phyloP scores from a whole-genome alignment of 2,797 vertebrate species.

The Catamblyrhynchus diadema region DNA sequence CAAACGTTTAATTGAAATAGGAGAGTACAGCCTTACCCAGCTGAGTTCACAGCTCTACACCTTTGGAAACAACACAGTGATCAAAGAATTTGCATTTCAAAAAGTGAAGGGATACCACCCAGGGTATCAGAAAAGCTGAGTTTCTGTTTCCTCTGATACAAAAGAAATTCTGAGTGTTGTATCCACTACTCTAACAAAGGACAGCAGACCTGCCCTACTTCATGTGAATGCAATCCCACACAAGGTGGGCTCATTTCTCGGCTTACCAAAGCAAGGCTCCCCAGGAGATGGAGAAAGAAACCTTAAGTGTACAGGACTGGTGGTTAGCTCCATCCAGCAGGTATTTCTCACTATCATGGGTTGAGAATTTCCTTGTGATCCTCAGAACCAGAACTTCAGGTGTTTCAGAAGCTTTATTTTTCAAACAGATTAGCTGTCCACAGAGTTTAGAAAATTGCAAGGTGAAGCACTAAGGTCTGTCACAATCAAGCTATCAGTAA shows the following conservation, averaged over 20 bases:
- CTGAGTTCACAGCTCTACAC: not conserved
- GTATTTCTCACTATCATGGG: not conserved
- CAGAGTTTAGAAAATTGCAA: not conserved
- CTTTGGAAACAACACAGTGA: not conserved
- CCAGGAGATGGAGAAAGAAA: not conserved
- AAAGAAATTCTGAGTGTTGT: not conserved
- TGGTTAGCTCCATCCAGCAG: not conserved
- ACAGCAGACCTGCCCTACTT: not conserved
- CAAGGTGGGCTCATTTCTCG: not conserved
- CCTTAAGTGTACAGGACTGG: not conserved
- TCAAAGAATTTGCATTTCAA: not conserved
- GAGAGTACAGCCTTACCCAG: not conserved
- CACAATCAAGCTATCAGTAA: not conserved
- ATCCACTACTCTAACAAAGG: not conserved
- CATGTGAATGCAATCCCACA: not conserved
- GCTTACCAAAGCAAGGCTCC: not conserved
- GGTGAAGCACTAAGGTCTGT: not conserved
- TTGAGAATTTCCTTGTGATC: not conserved
- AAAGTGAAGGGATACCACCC: not conserved
- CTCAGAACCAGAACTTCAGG: not conserved
- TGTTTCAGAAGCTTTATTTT: not conserved
- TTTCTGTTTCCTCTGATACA: not conserved
- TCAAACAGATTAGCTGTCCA: not conserved
- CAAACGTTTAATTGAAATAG: not conserved
- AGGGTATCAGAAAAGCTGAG: not conserved